These are phyloP conservation scores for Gracilinanus agilis DNA, from an alignment of 2,113 vertebrate species.

Conservation along the genomic window DNA sequence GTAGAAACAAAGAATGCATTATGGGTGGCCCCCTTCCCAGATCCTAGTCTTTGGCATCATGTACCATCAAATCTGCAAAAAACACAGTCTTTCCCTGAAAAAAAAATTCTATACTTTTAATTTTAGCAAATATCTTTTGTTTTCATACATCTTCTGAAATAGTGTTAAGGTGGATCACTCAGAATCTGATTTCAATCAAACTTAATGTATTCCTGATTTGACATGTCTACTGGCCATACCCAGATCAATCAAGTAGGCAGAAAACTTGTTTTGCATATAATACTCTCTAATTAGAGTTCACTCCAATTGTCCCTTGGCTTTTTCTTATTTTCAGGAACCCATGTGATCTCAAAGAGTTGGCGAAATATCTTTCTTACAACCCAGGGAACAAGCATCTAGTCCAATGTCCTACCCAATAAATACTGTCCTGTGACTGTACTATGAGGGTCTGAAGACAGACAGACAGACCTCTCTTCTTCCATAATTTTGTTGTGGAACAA, in stretches of 20 bases:
- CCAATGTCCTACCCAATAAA: background rate
- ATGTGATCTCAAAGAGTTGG: background rate
- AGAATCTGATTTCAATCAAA: background rate
- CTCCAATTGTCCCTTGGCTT: background rate
- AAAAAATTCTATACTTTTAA: background rate
- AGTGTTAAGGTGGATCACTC: background rate
- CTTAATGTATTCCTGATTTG: background rate
- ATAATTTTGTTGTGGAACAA: slow-evolving; percentile 13
- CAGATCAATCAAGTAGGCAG: background rate
- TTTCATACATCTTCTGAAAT: background rate
- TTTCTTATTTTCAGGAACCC: background rate
- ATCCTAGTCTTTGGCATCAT: background rate
- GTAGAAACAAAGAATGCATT: background rate
- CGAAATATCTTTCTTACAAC: background rate
- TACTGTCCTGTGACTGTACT: background rate
- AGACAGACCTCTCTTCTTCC: background rate
- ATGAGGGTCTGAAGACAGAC: background rate
- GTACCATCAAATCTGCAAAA: background rate
- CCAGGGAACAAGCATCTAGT: background rate
- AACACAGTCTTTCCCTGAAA: background rate
- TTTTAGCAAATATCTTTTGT: background rate
- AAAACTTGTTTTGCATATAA: background rate
- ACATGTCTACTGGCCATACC: background rate
- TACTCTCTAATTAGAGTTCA: background rate
- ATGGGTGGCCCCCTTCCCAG: background rate